Evolutionary conservation across 1,140 invertebrate genomes (phyloP).

Genomic region (Himalopsyche phryganea): DNA sequence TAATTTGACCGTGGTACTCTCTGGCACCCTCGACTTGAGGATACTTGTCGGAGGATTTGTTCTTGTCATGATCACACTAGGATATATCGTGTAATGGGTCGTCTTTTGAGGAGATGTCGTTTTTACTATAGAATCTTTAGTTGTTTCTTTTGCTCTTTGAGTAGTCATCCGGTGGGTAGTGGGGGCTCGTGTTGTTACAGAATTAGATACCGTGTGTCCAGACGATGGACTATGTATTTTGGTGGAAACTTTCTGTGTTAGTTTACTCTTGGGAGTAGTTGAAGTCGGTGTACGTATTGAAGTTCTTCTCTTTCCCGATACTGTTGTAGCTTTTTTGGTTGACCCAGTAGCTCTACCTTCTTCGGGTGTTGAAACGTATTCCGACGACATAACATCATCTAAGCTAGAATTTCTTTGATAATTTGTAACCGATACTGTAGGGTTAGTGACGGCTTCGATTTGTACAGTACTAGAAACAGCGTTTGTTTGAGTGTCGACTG

Average conservation of each 20-base stretch:
- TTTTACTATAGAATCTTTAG: conserved; percentile 12
- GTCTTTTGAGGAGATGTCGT: conserved; percentile 34
- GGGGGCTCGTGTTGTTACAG: conserved; percentile 36
- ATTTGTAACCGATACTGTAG: conserved; percentile 26
- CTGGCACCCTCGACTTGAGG: conserved; percentile 41
- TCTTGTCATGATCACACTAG: conserved; percentile 38
- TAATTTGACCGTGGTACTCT: conserved; percentile 40
- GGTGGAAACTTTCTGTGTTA: conserved; percentile 8
- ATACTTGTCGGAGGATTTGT: conserved; percentile 23
- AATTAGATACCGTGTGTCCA: conserved; percentile 37
- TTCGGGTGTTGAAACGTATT: conserved; percentile 35
- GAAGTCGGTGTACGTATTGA: conserved; percentile 24
- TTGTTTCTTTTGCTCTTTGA: conserved; percentile 41
- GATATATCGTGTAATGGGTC: conserved; percentile 48
- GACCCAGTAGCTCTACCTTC: conserved; percentile 45
- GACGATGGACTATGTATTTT: neutral
- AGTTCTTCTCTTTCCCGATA: conserved; percentile 12
- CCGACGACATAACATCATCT: conserved; percentile 3
- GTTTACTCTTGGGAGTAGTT: conserved; percentile 39
- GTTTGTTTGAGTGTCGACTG: conserved; percentile 7
- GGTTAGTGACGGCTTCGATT: conserved; percentile 38
- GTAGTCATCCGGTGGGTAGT: conserved; percentile 36
- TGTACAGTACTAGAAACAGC: neutral
- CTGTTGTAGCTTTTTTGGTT: conserved; percentile 34
- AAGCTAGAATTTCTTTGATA: neutral